A percentile compares a stretch with the other conserved stretches of the same genome.
These are phyloP conservation scores for Pinctada fucata DNA, from an alignment of 2,888 invertebrate genomes.

Conservation along the genomic window DNA sequence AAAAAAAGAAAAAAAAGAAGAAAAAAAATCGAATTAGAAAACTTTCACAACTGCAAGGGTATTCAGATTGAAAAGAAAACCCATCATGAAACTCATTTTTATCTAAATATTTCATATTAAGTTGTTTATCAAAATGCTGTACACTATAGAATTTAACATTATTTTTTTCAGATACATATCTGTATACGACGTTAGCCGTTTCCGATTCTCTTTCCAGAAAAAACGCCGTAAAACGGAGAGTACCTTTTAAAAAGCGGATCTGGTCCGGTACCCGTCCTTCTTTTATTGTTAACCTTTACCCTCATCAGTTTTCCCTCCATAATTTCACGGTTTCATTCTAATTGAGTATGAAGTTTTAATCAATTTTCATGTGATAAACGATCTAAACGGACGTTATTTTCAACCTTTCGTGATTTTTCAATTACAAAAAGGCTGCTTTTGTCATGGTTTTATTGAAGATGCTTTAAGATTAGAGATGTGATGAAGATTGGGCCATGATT, in stretches of 20 bases:
- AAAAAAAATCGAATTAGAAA: not conserved
- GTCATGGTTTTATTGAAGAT: constrained; percentile 3
- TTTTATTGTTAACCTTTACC: not conserved
- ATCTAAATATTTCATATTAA: too few relatives aligned
- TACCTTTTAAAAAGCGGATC: not conserved
- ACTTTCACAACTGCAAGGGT: not conserved
- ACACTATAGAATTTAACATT: too few relatives aligned
- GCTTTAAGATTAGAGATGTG: not conserved
- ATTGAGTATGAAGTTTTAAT: constrained; percentile 17
- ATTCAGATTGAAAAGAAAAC: too few relatives aligned
- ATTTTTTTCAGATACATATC: too few relatives aligned
- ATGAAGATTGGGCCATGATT: not conserved
- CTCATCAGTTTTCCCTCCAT: not conserved
- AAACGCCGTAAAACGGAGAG: too few relatives aligned
- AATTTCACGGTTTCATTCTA: not conserved
- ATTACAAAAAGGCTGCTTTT: constrained; percentile 1
- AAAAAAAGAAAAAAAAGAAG: not conserved
- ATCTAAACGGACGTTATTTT: constrained; percentile 7
- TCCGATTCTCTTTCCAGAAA: too few relatives aligned
- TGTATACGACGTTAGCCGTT: too few relatives aligned
- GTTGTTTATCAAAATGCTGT: too few relatives aligned
- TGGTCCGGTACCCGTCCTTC: not conserved
- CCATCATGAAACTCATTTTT: too few relatives aligned
- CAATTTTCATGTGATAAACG: constrained; percentile 17
- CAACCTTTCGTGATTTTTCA: constrained; percentile 1